A percentile compares a stretch with the other conserved stretches of the same genome.
Conservation (phyloP, 2,797 vertebrate genomes). For the Semotilus atromaculatus region DNA sequence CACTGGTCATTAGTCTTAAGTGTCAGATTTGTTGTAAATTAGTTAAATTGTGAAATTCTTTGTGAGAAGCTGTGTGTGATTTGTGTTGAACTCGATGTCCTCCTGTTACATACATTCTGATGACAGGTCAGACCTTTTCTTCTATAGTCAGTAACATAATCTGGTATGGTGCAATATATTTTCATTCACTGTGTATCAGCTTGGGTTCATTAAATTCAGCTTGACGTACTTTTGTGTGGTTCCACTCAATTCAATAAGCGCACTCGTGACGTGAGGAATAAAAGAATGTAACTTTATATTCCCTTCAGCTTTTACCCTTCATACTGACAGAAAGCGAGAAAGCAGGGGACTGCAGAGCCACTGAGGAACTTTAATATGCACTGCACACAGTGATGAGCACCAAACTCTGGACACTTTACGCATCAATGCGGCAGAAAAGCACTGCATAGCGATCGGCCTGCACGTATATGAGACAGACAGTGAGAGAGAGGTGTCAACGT, state of each 20-base stretch:
- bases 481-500: neutral
- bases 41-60: neutral
- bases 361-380: conserved; percentile 37
- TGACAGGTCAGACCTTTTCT: neutral
- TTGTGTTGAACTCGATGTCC: too few relatives aligned
- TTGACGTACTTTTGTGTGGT: neutral
- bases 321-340: neutral
- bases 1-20: neutral
- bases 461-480: conserved; percentile 2
- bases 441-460: conserved; percentile 41
- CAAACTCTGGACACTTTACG: conserved; percentile 33
- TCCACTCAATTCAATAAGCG: conserved; percentile 6
- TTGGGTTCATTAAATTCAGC: neutral
- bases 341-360: conserved; percentile 19
- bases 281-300: conserved; percentile 18
- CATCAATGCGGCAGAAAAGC: conserved; percentile 47
- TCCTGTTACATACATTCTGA: neutral
- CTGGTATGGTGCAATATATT: neutral
- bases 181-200: neutral
- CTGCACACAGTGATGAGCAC: conserved; percentile 20
- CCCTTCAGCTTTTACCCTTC: conserved; percentile 10
- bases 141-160: neutral
- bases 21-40: neutral
- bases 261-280: neutral
- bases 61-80: too few relatives aligned